Conservation (phyloP, 2,888 invertebrate species). For the Brassicogethes aeneus region DNA sequence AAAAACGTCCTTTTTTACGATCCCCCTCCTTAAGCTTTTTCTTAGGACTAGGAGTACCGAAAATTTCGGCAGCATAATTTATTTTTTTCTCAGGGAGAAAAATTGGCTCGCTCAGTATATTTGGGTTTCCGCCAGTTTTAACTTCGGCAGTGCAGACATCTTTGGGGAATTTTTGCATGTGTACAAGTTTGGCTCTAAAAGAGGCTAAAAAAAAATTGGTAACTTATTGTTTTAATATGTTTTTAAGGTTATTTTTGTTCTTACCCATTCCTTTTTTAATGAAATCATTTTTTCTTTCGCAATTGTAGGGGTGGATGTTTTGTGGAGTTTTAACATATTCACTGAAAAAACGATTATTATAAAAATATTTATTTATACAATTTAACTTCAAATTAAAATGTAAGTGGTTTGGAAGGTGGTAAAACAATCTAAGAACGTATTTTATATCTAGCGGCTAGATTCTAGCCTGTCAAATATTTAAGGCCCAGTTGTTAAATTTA, state of each 20-base stretch:
- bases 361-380: constrained; percentile 5
- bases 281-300: constrained; percentile 68
- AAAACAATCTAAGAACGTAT: too few species aligned
- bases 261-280: constrained; percentile 75
- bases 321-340: constrained; percentile 68
- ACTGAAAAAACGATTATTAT: constrained; percentile 46
- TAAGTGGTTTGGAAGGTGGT: too few species aligned
- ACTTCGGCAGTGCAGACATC: constrained; percentile 69
- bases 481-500: too few species aligned
- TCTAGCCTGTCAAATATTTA: too few species aligned
- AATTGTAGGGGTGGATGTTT: constrained; percentile 68
- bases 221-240: neutral
- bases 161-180: constrained; percentile 71
- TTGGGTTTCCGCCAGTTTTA: constrained; percentile 59
- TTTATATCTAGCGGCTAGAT: too few species aligned
- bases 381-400: neutral
- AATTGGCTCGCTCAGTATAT: constrained; percentile 55
- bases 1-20: neutral
- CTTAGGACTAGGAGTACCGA: constrained; percentile 42
- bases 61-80: constrained; percentile 43
- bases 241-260: constrained; percentile 22
- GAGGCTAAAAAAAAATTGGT: constrained; percentile 40
- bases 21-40: constrained; percentile 24
- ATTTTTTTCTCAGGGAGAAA: constrained; percentile 46
- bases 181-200: constrained; percentile 51